phyloP scores from a whole-genome alignment of 1,140 invertebrate species.

The Metopolophium dirhodum region DNA sequence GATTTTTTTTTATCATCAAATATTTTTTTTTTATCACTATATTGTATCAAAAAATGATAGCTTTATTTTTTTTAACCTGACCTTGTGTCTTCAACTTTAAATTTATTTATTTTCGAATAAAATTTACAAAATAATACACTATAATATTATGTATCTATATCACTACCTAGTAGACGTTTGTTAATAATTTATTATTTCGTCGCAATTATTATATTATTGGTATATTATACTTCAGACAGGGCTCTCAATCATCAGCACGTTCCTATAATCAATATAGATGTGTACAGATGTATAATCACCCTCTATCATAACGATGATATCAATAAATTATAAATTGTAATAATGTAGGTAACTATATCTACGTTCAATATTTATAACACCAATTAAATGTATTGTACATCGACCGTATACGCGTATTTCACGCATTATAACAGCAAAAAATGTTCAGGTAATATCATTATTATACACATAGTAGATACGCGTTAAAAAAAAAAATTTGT shows the following conservation, averaged over 20 bases:
- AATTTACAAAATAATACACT: too few relatives aligned
- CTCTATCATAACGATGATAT: not conserved
- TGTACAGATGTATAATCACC: not conserved
- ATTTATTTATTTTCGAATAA: too few relatives aligned
- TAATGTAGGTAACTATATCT: not conserved
- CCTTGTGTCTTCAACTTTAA: too few relatives aligned
- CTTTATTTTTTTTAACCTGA: too few relatives aligned
- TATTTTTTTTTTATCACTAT: too few relatives aligned
- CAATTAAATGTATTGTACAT: not conserved
- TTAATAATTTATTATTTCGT: not conserved
- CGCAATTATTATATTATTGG: not conserved
- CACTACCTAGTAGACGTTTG: too few relatives aligned
- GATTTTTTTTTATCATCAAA: too few relatives aligned
- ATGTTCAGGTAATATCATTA: not conserved
- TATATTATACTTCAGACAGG: not conserved
- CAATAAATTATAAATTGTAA: not conserved
- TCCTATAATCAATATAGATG: not conserved
- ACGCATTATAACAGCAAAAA: not conserved
- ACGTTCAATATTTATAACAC: not conserved
- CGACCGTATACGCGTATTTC: not conserved
- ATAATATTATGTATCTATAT: too few relatives aligned
- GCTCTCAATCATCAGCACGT: not conserved
- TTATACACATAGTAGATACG: not conserved
- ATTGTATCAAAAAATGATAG: too few relatives aligned
- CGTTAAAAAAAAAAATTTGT: not conserved